phyloP scores from a whole-genome alignment of 2,113 vertebrate species.

The Hemichromis elongatus region DNA sequence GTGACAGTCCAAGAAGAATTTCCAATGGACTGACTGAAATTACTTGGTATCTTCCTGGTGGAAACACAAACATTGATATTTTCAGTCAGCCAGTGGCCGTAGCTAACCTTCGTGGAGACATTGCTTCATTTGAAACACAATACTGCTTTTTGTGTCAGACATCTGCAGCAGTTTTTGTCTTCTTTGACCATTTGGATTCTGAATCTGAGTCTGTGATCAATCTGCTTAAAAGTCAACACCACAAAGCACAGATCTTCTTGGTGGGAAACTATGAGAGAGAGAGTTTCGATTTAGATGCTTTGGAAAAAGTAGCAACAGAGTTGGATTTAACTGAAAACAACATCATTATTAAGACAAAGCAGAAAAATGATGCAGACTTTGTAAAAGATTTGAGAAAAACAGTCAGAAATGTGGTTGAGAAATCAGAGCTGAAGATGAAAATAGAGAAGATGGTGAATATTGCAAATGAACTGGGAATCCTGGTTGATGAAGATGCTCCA shows the following conservation, averaged over 20 bases:
- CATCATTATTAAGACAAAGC: slow-evolving; percentile 36
- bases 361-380: slow-evolving; percentile 56
- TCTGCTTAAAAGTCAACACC: slow-evolving; percentile 49
- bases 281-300: background rate
- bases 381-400: background rate
- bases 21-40: background rate
- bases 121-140: background rate
- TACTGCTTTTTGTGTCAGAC: slow-evolving; percentile 53
- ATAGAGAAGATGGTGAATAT: slow-evolving; percentile 34
- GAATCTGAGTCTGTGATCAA: background rate
- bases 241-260: slow-evolving; percentile 47
- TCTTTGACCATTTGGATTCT: slow-evolving; percentile 63
- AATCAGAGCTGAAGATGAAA: background rate
- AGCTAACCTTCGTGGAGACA: fast-evolving
- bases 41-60: background rate
- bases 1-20: no score
- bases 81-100: background rate
- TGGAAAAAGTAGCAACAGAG: background rate
- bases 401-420: slow-evolving; percentile 11
- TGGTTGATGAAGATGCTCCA: slow-evolving; percentile 53
- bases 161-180: slow-evolving; percentile 75
- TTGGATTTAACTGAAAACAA: slow-evolving; percentile 26
- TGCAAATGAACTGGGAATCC: slow-evolving; percentile 48
- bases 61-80: fast-evolving
- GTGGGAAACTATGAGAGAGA: slow-evolving; percentile 37